A percentile compares a stretch with the other conserved stretches of the same genome.
Evolutionary conservation across 2,113 vertebrate species (phyloP).

Genomic region (Eurypyga helias): DNA sequence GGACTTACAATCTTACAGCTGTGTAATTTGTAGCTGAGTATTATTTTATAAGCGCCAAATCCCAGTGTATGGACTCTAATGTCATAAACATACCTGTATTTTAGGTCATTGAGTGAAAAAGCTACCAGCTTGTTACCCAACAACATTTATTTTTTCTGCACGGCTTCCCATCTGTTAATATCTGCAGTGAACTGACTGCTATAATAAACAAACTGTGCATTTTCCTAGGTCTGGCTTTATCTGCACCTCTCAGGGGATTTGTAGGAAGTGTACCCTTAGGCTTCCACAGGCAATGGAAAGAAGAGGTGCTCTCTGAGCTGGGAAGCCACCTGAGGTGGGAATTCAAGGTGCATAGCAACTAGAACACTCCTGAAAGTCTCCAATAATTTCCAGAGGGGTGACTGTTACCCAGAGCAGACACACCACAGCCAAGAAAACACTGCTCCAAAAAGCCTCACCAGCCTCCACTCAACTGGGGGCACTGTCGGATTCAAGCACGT

Average conservation of each 20-base stretch:
- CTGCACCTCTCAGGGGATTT: not conserved
- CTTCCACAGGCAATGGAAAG: accelerated
- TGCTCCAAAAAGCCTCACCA: not conserved
- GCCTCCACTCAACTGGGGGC: not conserved
- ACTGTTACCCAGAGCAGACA: not conserved
- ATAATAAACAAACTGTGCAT: not conserved
- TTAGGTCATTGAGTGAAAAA: not conserved
- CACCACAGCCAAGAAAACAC: not conserved
- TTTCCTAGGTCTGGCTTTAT: not conserved
- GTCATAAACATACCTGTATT: not conserved
- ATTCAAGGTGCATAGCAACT: not conserved
- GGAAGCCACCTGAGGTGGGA: not conserved
- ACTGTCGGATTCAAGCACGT: accelerated
- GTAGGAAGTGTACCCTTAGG: not conserved
- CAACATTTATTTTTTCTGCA: not conserved
- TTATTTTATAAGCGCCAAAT: not conserved
- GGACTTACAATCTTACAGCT: not conserved
- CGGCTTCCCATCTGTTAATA: conserved; percentile 6
- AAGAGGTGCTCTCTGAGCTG: not conserved
- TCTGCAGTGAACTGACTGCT: not conserved
- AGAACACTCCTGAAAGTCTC: not conserved
- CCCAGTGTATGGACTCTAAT: not conserved
- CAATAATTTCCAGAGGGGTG: not conserved
- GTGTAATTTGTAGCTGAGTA: not conserved
- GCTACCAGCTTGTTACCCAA: not conserved